These are phyloP conservation scores for Dasysyrphus albostriatus DNA, from an alignment of 2,888 invertebrate species.

Conservation along the genomic window DNA sequence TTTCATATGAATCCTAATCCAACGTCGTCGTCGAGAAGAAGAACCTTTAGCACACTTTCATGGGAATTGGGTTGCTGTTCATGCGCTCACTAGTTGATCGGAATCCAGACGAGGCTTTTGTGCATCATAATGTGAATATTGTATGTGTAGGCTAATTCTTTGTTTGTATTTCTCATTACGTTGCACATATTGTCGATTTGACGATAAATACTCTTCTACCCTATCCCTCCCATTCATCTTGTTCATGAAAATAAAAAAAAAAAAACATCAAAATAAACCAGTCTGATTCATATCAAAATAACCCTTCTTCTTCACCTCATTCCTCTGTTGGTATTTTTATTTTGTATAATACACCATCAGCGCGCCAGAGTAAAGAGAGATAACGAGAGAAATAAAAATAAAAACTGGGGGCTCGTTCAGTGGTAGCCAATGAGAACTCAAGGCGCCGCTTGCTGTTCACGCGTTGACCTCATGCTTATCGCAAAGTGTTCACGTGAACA, in stretches of 20 bases:
- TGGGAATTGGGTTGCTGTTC: constrained; percentile 76
- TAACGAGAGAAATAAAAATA: constrained; percentile 70
- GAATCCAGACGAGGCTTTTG: constrained; percentile 54
- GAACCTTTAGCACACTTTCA: constrained; percentile 71
- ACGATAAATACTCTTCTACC: constrained; percentile 14
- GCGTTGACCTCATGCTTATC: constrained; percentile 90
- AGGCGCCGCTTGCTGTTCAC: constrained; percentile 86
- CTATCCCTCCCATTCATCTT: not conserved
- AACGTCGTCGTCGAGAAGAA: constrained; percentile 8
- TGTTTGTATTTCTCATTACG: constrained; percentile 60
- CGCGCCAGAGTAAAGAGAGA: constrained; percentile 22
- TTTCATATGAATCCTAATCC: constrained; percentile 12
- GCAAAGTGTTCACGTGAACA: constrained; percentile 88
- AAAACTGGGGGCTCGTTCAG: constrained; percentile 89
- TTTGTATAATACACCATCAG: not conserved
- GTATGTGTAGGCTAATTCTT: constrained; percentile 30
- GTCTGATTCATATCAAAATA: constrained; percentile 62
- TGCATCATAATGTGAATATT: constrained; percentile 21
- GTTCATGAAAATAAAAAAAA: not conserved
- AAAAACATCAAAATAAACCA: constrained; percentile 31
- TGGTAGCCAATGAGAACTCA: constrained; percentile 86
- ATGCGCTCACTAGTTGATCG: constrained; percentile 76
- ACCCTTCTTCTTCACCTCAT: not conserved
- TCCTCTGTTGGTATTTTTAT: not conserved
- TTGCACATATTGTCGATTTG: constrained; percentile 48